Percentiles rank a stretch among this genome's conserved stretches.
Evolutionary conservation across 1,140 invertebrate species (phyloP).

Genomic region (Drosophila repletoides): DNA sequence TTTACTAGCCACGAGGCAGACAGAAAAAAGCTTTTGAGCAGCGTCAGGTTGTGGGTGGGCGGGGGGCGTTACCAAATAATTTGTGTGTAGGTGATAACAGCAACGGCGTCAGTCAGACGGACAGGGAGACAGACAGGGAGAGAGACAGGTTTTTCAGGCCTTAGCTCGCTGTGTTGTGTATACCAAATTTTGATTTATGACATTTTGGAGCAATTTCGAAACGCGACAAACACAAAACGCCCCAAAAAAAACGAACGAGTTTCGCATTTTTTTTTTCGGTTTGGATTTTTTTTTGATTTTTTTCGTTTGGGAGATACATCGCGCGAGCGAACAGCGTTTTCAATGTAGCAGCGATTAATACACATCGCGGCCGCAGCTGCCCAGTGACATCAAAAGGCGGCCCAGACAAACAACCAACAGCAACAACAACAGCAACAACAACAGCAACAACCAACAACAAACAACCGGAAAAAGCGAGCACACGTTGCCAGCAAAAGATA

Average conservation of each 20-base stretch:
- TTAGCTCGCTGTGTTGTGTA: slow-evolving; percentile 25
- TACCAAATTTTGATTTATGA: slow-evolving; percentile 70
- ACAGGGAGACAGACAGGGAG: not conserved
- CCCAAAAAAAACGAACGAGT: not conserved
- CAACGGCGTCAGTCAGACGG: slow-evolving; percentile 49
- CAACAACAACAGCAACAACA: slow-evolving; percentile 20
- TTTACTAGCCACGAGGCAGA: slow-evolving; percentile 56
- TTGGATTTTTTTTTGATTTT: too few relatives aligned
- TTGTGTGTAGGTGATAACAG: slow-evolving; percentile 72
- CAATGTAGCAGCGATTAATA: slow-evolving; percentile 73
- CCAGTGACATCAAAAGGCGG: slow-evolving; percentile 66
- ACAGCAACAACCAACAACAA: slow-evolving; percentile 15
- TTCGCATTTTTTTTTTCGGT: not conserved
- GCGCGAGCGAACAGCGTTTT: slow-evolving; percentile 51
- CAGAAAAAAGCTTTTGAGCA: slow-evolving; percentile 12
- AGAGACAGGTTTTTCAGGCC: slow-evolving; percentile 37
- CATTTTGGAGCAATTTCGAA: slow-evolving; percentile 73
- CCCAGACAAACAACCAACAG: slow-evolving; percentile 49
- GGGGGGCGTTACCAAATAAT: slow-evolving; percentile 60
- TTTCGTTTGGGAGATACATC: not conserved
- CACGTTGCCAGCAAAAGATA: slow-evolving; percentile 33
- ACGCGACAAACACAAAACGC: slow-evolving; percentile 67
- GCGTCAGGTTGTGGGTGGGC: slow-evolving; percentile 2
- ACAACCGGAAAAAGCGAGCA: slow-evolving; percentile 44
- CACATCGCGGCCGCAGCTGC: slow-evolving; percentile 71